Evolutionary conservation across 92 coral and sea anemone species (phyloP).

Genomic region (Pocillopora meandrina): DNA sequence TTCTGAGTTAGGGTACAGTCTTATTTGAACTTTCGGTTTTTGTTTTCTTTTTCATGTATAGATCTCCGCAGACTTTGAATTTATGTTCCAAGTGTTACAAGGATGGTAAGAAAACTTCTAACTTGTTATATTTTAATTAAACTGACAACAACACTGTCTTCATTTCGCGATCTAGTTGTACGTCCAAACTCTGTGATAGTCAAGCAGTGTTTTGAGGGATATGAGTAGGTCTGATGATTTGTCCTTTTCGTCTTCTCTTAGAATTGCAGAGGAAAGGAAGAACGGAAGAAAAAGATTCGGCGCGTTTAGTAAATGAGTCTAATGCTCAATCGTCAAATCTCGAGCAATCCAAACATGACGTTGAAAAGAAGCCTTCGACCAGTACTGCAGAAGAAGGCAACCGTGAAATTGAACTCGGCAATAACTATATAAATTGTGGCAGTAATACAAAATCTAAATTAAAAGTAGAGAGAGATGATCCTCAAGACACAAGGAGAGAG

Average conservation of each 20-base stretch:
- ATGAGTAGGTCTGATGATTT: background rate
- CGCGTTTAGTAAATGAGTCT: background rate
- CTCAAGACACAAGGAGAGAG: constrained; percentile 29
- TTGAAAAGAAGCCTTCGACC: constrained; percentile 8
- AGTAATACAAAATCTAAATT: constrained; percentile 28
- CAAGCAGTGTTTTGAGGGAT: background rate
- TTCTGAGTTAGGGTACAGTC: background rate
- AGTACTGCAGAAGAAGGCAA: background rate
- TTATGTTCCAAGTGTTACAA: constrained; percentile 88
- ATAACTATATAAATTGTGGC: constrained; percentile 27
- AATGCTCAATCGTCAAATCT: background rate
- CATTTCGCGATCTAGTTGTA: too few relatives aligned
- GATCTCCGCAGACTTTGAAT: constrained; percentile 87
- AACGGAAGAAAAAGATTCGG: background rate
- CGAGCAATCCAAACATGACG: constrained; percentile 12
- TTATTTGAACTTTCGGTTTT: background rate
- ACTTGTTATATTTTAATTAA: background rate
- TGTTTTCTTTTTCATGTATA: constrained; percentile 21
- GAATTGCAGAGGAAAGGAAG: constrained; percentile 22
- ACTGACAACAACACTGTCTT: too few relatives aligned
- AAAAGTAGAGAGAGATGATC: constrained; percentile 43
- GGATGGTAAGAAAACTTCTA: constrained; percentile 62
- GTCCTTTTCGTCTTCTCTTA: background rate
- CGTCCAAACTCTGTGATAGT: background rate
- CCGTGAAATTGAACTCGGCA: constrained; percentile 2